Conservation (phyloP, 2,113 vertebrate species). For the Cyanoderma ruficeps region DNA sequence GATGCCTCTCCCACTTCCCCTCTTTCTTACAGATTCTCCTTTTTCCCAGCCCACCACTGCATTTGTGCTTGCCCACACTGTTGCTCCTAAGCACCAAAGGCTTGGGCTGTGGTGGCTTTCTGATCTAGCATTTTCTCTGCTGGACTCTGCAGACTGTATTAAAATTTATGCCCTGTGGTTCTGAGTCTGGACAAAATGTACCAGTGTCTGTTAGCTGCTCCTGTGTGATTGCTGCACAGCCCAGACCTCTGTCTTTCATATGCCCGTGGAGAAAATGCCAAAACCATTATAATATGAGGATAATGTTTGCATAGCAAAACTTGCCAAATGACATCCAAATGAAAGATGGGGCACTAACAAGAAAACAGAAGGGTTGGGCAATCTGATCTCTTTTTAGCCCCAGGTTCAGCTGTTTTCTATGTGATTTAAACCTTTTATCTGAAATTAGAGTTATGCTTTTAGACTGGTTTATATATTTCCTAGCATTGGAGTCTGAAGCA, state of each 20-base stretch:
- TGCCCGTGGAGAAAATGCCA: constrained; percentile 34
- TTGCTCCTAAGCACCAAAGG: not conserved
- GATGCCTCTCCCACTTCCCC: not conserved
- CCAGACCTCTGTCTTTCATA: not conserved
- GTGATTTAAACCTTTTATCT: not conserved
- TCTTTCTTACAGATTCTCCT: not conserved
- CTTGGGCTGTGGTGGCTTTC: not conserved
- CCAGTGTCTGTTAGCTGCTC: not conserved
- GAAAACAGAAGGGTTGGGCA: not conserved
- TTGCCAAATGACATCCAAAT: not conserved
- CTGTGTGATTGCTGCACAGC: not conserved
- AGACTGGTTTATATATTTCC: not conserved
- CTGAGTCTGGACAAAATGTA: constrained; percentile 44
- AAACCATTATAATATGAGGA: not conserved
- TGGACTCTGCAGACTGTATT: constrained; percentile 1
- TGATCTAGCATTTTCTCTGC: not conserved
- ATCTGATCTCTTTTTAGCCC: not conserved
- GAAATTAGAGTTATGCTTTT: not conserved
- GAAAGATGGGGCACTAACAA: not conserved
- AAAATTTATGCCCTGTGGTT: constrained; percentile 44
- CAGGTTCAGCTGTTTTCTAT: not conserved
- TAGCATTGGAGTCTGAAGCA: not conserved
- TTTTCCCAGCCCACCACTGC: not conserved
- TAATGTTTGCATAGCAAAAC: not conserved
- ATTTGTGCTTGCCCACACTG: not conserved